These are phyloP conservation scores for Gila robusta DNA, from an alignment of 2,797 vertebrate species.

Conservation along the genomic window DNA sequence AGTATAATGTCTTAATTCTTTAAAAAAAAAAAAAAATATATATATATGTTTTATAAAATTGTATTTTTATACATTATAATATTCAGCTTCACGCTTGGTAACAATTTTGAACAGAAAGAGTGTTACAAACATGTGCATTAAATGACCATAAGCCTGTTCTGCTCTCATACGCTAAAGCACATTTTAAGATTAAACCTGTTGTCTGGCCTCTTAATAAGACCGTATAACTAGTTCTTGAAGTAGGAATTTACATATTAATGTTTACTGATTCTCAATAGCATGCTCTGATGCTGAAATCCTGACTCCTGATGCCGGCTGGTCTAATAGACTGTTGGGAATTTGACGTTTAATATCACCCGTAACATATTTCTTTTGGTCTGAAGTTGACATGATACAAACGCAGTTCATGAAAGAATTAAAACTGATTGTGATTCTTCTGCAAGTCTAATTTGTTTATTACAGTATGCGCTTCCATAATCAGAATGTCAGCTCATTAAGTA, in stretches of 20 bases:
- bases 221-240: neutral
- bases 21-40: too few species aligned
- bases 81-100: neutral
- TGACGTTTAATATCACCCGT: neutral
- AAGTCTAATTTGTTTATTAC: neutral
- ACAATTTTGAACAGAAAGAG: neutral
- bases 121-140: neutral
- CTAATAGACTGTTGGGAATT: slow-evolving; percentile 3
- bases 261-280: neutral
- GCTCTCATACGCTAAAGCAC: neutral
- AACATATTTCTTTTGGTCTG: neutral
- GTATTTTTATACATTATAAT: neutral
- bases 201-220: neutral
- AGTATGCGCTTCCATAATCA: neutral
- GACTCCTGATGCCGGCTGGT: neutral
- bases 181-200: slow-evolving; percentile 7
- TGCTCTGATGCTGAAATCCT: neutral
- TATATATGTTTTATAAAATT: neutral
- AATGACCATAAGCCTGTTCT: neutral
- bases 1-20: slow-evolving; percentile 56
- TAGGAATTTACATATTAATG: neutral
- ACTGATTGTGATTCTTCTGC: neutral
- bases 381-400: neutral
- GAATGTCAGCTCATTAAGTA: neutral
- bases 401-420: neutral